A percentile compares a stretch with the other conserved stretches of the same genome.
Evolutionary conservation across 2,797 vertebrate species (phyloP).

Genomic region (Lacerta bilineata): DNA sequence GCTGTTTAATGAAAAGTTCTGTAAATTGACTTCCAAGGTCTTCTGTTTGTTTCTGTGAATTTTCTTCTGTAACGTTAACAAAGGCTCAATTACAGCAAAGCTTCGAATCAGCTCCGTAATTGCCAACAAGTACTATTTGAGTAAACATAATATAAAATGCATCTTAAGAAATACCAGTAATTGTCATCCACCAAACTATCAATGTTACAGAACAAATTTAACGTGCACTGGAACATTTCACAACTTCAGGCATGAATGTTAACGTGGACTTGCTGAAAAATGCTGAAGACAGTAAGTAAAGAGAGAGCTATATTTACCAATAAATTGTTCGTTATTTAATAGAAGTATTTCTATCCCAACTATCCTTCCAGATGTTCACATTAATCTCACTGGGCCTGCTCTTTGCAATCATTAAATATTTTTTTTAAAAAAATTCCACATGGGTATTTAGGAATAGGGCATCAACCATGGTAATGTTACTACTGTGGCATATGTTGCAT

Average conservation of each 20-base stretch:
- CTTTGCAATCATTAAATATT: too few species aligned
- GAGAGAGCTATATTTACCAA: background rate
- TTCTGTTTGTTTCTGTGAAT: conserved; percentile 88
- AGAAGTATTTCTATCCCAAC: background rate
- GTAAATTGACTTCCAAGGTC: conserved; percentile 94
- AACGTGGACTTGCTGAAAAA: background rate
- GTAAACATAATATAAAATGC: background rate
- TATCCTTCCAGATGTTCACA: too few species aligned
- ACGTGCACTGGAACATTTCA: background rate
- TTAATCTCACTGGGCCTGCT: too few species aligned
- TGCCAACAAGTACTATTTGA: background rate
- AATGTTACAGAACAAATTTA: background rate
- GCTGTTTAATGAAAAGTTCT: conserved; percentile 93
- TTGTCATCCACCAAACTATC: background rate
- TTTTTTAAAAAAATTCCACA: too few species aligned
- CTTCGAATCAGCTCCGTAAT: background rate
- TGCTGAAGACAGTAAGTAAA: background rate
- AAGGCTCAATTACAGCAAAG: conserved; percentile 35
- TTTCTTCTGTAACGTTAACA: conserved; percentile 89
- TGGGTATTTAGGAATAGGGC: background rate
- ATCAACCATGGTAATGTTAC: background rate
- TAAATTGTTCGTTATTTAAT: background rate
- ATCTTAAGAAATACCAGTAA: background rate
- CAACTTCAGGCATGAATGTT: background rate
- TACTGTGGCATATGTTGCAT: background rate